Evolutionary conservation across 30 jellyfish, hydroid and myxozoan genomes (phyloP), one percentile per base, ranked within the genome.

Genomic region (Aurelia coerulea): DNA sequence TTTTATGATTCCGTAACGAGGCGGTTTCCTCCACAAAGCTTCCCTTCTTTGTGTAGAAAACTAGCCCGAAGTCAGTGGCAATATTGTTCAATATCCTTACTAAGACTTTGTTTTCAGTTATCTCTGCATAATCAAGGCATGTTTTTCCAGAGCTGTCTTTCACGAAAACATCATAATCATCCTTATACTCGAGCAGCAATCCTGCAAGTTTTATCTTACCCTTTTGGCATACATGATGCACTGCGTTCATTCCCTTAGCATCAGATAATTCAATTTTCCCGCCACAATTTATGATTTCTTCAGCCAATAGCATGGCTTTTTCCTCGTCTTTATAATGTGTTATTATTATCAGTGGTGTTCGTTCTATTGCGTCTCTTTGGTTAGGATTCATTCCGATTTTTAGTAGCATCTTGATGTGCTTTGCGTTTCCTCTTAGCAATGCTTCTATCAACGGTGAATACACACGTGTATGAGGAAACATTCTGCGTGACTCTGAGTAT

Each of bases 171-270:
- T 80, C 90, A 65, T 35, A 80, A 2, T 42, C 73, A 49, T 80
- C 90, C 16, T 65, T 65, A 42, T 80, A n/a, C 33, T 63, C 19
- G 2, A 78, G 78, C 49, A 78, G 31, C 17, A 50, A 13, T 12
- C 10, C 70, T 6, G 71, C 90, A 3, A 80, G 42, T 4, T 12
- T 37, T 2, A 0, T 37, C 46, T 42, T 65, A 0, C 82, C 82
- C 52, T 68, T 80, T 19, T 67, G 74, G 80, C 90, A 80, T n/a
- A 77, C 88, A 78, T 78, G 88, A 42, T 78, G 88, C 88, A 78
- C 19, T 11, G 88, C 88, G 58, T 81, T 81, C 91, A 46, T 81
- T 53, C 84, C 84, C n/a, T 59, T 54, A 1, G 23, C 39, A 53
- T 81, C 91, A 31, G 91, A 6, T 1, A 35, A 35, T 32, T 81